These are phyloP conservation scores for Stictocephala bisonia DNA, from an alignment of 2,888 invertebrate genomes.

Conservation along the genomic window DNA sequence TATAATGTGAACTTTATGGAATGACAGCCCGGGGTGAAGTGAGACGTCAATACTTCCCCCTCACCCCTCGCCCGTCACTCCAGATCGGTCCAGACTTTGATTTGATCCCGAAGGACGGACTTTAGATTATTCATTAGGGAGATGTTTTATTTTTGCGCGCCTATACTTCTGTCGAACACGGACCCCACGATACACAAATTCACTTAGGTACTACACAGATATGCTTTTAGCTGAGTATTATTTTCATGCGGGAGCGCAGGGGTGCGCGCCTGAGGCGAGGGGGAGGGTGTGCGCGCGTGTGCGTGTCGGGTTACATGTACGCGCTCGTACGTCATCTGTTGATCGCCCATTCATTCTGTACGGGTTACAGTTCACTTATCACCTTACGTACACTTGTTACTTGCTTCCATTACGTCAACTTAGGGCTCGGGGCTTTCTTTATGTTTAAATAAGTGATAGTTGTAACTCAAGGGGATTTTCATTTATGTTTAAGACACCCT, in stretches of 20 bases:
- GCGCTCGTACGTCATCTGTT: too few species aligned
- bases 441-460: too few species aligned
- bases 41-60: too few species aligned
- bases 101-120: slow-evolving; percentile 35
- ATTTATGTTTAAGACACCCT: too few species aligned
- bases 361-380: slow-evolving; percentile 18
- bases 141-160: slow-evolving; percentile 39
- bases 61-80: too few species aligned
- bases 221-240: slow-evolving; percentile 62
- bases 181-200: slow-evolving; percentile 57
- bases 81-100: slow-evolving; percentile 7
- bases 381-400: background rate
- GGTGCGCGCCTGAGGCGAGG: slow-evolving; percentile 49
- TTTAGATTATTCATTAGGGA: slow-evolving; percentile 41
- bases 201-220: slow-evolving; percentile 61
- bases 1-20: too few species aligned
- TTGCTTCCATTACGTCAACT: background rate
- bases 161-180: slow-evolving; percentile 13
- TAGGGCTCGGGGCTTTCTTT: too few species aligned
- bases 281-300: slow-evolving; percentile 5
- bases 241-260: slow-evolving; percentile 59
- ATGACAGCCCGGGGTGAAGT: too few species aligned
- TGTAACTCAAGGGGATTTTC: too few species aligned
- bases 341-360: slow-evolving; percentile 36
- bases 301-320: slow-evolving; percentile 37